phyloP scores from a whole-genome alignment of 2,888 invertebrate species.

The Atrina japonica region DNA sequence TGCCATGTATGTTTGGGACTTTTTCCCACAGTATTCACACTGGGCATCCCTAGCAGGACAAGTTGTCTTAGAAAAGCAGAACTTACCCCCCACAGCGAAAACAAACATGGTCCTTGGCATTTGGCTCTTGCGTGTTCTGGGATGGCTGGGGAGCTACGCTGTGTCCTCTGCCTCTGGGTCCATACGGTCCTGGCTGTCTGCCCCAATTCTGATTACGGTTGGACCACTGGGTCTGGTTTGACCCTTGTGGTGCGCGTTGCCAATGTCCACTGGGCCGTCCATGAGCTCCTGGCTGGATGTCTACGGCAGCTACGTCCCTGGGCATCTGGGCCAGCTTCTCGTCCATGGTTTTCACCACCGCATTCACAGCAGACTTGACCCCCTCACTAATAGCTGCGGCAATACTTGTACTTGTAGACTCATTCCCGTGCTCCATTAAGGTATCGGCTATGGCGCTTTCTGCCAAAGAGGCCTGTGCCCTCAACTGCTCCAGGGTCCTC shows the following conservation, averaged over 20 bases:
- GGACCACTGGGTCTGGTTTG: not conserved
- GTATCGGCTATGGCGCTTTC: not conserved
- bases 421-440: not conserved
- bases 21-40: constrained; percentile 7
- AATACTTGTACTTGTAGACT: not conserved
- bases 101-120: not conserved
- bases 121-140: no score
- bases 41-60: constrained; percentile 17
- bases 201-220: not conserved
- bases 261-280: not conserved
- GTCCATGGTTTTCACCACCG: constrained; percentile 6
- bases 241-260: not conserved
- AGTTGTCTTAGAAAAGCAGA: not conserved
- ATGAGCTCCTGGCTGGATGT: not conserved
- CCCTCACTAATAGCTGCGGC: not conserved
- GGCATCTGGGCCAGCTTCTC: not conserved
- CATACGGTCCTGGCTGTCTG: not conserved
- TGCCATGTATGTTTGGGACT: constrained; percentile 8
- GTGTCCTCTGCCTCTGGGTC: not conserved
- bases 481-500: not conserved
- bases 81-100: constrained; percentile 24
- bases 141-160: no score
- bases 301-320: not conserved
- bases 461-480: not conserved
- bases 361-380: not conserved